These are phyloP conservation scores for Craterocephalus amniculus DNA, from an alignment of 2,797 vertebrate genomes.

Conservation along the genomic window DNA sequence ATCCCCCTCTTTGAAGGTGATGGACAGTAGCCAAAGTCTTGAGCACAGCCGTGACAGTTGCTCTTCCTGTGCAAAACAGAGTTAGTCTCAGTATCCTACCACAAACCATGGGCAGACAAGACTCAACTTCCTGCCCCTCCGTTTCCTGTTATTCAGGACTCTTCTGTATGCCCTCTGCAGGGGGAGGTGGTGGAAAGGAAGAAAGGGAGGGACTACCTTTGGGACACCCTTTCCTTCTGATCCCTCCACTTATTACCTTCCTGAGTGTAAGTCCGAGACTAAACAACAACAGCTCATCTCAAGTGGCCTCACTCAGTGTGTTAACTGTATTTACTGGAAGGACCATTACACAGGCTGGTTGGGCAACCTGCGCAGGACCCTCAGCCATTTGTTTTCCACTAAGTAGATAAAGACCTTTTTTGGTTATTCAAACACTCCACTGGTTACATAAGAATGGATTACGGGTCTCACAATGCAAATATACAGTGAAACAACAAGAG, in stretches of 20 bases:
- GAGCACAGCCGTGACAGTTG: slow-evolving; percentile 73
- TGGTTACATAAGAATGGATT: slow-evolving; percentile 77
- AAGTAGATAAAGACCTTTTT: slow-evolving; percentile 62
- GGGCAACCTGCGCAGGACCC: slow-evolving; percentile 49
- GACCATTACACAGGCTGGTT: slow-evolving; percentile 65
- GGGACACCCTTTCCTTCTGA: slow-evolving; percentile 78
- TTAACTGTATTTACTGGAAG: slow-evolving; percentile 76
- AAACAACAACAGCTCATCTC: slow-evolving; percentile 84
- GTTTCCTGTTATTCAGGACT: slow-evolving; percentile 86
- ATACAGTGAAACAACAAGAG: slow-evolving; percentile 55
- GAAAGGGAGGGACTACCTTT: slow-evolving; percentile 70
- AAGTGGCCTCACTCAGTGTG: slow-evolving; percentile 64
- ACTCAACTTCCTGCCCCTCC: slow-evolving; percentile 83
- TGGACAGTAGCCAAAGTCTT: slow-evolving; percentile 70
- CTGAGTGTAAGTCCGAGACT: slow-evolving; percentile 78
- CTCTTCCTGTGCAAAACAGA: slow-evolving; percentile 73
- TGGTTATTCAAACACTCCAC: slow-evolving; percentile 69
- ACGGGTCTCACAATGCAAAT: slow-evolving; percentile 43
- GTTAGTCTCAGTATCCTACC: slow-evolving; percentile 71
- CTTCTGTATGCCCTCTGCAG: slow-evolving; percentile 69
- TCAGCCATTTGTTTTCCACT: slow-evolving; percentile 65
- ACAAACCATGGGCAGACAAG: slow-evolving; percentile 76
- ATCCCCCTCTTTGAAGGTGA: slow-evolving; percentile 48
- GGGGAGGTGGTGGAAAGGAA: slow-evolving; percentile 56
- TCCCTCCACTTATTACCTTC: slow-evolving; percentile 78